Conservation (phyloP, 92 coral and sea anemone genomes). For the Hydrozoanthus gracilis region DNA sequence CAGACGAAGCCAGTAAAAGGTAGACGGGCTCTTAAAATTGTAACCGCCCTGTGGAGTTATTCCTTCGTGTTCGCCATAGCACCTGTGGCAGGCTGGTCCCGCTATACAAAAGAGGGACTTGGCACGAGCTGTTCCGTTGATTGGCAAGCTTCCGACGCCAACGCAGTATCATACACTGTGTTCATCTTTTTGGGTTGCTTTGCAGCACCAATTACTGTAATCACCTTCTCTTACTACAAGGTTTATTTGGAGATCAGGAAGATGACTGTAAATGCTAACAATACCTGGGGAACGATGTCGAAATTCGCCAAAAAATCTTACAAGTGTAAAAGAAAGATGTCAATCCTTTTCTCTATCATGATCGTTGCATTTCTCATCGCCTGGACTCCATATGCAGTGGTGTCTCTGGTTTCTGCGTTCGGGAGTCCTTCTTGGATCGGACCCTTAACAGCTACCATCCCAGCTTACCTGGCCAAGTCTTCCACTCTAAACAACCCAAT, state of each 20-base stretch:
- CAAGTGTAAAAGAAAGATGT: slow-evolving; percentile 49
- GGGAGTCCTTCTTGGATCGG: slow-evolving; percentile 40
- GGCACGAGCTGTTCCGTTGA: slow-evolving; percentile 1
- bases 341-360: slow-evolving; percentile 60
- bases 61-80: background rate
- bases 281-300: slow-evolving; percentile 65
- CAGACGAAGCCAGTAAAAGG: background rate
- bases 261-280: slow-evolving; percentile 53
- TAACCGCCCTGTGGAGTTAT: background rate
- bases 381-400: slow-evolving; percentile 51
- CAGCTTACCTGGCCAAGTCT: slow-evolving; percentile 39
- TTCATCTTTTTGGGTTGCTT: background rate
- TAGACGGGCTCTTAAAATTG: background rate
- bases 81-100: background rate
- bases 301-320: slow-evolving; percentile 55
- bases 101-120: background rate
- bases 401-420: slow-evolving; percentile 20
- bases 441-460: slow-evolving; percentile 45
- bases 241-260: slow-evolving; percentile 53
- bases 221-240: slow-evolving; percentile 51
- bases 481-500: slow-evolving; percentile 73
- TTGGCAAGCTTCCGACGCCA: background rate
- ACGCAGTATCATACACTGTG: background rate
- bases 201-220: slow-evolving; percentile 31
- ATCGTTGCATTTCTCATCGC: slow-evolving; percentile 68